Evolutionary conservation across 30 jellyfish, hydroid and myxozoan species (phyloP).

Genomic region (Aurelia aurita): DNA sequence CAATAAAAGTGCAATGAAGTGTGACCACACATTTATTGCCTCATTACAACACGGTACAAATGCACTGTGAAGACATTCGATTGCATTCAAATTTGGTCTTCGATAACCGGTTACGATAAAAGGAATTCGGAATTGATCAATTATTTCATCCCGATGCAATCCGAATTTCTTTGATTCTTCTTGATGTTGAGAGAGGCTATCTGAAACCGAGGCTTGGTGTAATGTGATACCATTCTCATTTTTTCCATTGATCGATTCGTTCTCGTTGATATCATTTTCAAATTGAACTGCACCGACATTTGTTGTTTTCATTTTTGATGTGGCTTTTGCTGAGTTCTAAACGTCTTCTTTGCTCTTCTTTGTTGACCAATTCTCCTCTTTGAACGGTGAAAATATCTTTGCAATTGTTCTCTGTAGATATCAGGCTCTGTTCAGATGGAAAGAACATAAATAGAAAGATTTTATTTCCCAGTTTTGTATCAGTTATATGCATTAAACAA

Average conservation of each 20-base stretch:
- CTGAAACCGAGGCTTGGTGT: background rate
- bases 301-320: background rate
- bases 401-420: too few relatives aligned
- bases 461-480: too few relatives aligned
- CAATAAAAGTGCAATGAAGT: conserved; percentile 76
- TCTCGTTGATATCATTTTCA: background rate
- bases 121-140: conserved; percentile 84
- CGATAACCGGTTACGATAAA: conserved; percentile 88
- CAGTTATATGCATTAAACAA: too few relatives aligned
- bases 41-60: conserved; percentile 82
- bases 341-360: too few relatives aligned
- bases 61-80: conserved; percentile 85
- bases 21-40: conserved; percentile 89
- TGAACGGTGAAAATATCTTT: too few relatives aligned
- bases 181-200: background rate
- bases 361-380: too few relatives aligned
- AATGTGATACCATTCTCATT: background rate
- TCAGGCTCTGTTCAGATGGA: too few relatives aligned
- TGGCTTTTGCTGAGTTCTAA: background rate
- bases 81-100: conserved; percentile 72
- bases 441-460: too few relatives aligned
- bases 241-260: background rate
- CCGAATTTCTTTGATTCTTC: conserved; percentile 54
- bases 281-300: background rate
- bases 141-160: conserved; percentile 77